Percentiles rank a stretch among this genome's conserved stretches.
phyloP scores from a whole-genome alignment of 2,797 vertebrate species.

The Phalanger gymnotis region DNA sequence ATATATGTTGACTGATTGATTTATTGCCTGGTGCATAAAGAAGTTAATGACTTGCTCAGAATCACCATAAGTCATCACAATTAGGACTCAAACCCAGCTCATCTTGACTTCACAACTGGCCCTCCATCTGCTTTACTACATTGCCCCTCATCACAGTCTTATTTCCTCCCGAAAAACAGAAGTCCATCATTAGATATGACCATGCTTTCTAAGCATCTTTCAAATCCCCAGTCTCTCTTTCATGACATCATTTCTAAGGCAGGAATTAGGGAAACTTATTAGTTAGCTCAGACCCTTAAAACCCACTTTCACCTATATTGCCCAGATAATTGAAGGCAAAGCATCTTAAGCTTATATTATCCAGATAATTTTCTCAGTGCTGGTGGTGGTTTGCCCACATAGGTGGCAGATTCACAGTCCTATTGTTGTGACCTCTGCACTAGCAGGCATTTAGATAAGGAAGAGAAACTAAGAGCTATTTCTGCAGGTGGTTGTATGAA shows the following conservation, averaged over 20 bases:
- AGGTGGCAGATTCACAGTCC: constrained; percentile 58
- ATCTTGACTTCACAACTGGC: background rate
- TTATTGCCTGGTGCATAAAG: background rate
- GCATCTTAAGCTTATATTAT: background rate
- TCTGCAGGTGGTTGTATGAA: constrained; percentile 71
- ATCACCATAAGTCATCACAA: background rate
- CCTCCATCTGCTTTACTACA: background rate
- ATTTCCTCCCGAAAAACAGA: background rate
- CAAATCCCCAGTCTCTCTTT: background rate
- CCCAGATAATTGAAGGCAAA: background rate
- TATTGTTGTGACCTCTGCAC: constrained; percentile 71
- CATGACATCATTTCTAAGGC: background rate
- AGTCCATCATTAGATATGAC: background rate
- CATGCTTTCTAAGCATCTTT: constrained; percentile 15
- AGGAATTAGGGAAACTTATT: background rate
- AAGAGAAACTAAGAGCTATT: constrained; percentile 78
- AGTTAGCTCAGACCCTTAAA: background rate
- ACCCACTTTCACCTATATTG: background rate
- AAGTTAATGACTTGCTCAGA: background rate
- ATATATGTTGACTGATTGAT: background rate
- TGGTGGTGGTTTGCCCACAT: constrained; percentile 1
- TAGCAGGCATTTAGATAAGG: constrained; percentile 67
- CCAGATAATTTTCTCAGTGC: constrained; percentile 16
- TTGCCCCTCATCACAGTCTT: background rate
- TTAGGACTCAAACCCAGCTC: background rate